A percentile compares a stretch with the other conserved stretches of the same genome.
These are phyloP conservation scores for Discoglossus pictus DNA, from an alignment of 2,797 vertebrate genomes.

Conservation along the genomic window DNA sequence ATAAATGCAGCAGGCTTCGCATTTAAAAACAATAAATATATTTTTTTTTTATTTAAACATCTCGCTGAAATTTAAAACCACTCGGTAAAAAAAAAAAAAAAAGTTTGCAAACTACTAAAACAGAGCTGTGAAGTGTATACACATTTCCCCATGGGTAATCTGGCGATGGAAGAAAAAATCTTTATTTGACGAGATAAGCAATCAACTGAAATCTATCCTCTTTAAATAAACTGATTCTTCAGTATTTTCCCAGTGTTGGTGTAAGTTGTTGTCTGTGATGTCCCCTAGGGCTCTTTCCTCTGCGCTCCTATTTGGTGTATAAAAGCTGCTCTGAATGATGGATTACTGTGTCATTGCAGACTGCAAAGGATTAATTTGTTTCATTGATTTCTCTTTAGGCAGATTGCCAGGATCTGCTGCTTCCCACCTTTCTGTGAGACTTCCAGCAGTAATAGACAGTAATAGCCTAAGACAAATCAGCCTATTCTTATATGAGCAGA, in stretches of 20 bases:
- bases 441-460: conserved; percentile 97
- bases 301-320: conserved; percentile 94
- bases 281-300: conserved; percentile 84
- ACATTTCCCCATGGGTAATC: conserved; percentile 50
- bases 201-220: conserved; percentile 81
- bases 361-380: conserved; percentile 99
- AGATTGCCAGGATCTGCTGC: conserved; percentile 98
- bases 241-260: conserved; percentile 83
- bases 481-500: conserved; percentile 92
- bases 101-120: conserved; percentile 13
- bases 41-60: too few relatives aligned
- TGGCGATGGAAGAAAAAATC: conserved; percentile 63
- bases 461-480: conserved; percentile 99
- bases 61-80: too few relatives aligned
- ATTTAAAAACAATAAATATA: too few relatives aligned
- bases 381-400: conserved; percentile 99
- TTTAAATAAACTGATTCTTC: conserved; percentile 85
- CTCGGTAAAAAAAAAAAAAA: neutral
- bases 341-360: conserved; percentile 99
- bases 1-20: too few relatives aligned
- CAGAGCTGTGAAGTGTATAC: conserved; percentile 54
- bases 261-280: conserved; percentile 85
- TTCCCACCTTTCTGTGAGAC: conserved; percentile 96
- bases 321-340: conserved; percentile 99
- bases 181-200: conserved; percentile 73